Conservation (phyloP, 1,140 invertebrate species). For the Cardiocondyla obscurior region DNA sequence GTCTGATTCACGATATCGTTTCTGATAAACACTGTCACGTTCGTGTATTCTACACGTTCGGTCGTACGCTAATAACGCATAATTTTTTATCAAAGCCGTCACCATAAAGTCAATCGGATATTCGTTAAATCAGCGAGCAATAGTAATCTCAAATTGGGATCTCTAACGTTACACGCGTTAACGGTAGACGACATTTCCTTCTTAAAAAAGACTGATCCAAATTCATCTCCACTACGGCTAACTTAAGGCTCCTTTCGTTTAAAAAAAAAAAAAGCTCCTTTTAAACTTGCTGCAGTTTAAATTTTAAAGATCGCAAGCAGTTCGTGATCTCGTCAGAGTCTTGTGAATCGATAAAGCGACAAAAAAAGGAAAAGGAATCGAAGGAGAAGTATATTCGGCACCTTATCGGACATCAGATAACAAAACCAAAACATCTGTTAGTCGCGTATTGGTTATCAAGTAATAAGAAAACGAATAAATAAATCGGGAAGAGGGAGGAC, state of each 20-base stretch:
- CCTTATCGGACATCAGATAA: not conserved
- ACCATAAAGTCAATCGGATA: not conserved
- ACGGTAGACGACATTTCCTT: not conserved
- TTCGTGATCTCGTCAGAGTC: not conserved
- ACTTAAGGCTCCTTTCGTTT: not conserved
- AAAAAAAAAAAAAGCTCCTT: not conserved
- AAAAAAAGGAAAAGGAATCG: not conserved
- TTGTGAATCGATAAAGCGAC: not conserved
- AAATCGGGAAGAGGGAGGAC: not conserved
- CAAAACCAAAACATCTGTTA: not conserved
- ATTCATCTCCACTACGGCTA: not conserved
- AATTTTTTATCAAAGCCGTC: conserved; percentile 10
- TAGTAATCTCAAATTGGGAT: not conserved
- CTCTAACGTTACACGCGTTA: not conserved
- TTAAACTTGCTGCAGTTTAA: not conserved
- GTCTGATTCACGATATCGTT: not conserved
- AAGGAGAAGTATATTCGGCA: not conserved
- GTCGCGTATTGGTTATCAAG: not conserved
- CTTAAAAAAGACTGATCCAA: not conserved
- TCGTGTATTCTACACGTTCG: not conserved
- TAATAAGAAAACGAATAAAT: not conserved
- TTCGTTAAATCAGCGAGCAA: not conserved
- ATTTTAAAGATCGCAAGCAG: not conserved
- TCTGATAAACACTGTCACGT: not conserved
- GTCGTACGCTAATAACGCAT: not conserved